These are phyloP conservation scores for Herpetotheres cachinnans DNA, from an alignment of 2,113 vertebrate genomes.

Conservation along the genomic window DNA sequence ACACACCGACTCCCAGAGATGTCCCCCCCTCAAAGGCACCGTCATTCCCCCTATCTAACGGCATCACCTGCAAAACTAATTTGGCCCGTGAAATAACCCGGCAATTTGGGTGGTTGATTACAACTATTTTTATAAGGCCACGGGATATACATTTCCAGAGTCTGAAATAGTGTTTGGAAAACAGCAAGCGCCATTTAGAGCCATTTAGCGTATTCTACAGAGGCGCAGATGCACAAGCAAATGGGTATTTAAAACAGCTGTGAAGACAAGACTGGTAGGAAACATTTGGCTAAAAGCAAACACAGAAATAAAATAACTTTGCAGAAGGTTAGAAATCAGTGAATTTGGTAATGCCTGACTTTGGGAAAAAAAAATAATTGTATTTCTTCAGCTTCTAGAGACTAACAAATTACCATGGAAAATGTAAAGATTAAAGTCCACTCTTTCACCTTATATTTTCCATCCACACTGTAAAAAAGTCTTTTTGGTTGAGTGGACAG, in stretches of 20 bases:
- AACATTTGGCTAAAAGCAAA: neutral
- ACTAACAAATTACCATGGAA: neutral
- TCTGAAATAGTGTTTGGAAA: neutral
- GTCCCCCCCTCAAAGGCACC: accelerated
- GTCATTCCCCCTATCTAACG: accelerated
- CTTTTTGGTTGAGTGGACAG: neutral
- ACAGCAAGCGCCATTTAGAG: neutral
- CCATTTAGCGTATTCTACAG: neutral
- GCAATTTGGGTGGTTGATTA: neutral
- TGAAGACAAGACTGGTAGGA: neutral
- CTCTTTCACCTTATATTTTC: neutral
- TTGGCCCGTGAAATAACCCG: neutral
- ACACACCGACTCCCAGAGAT: neutral
- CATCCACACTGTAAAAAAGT: neutral
- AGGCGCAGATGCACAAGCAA: neutral
- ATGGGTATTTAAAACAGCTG: conserved; percentile 49
- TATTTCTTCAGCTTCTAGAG: neutral
- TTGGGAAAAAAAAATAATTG: neutral
- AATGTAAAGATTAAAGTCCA: neutral
- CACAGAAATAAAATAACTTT: neutral
- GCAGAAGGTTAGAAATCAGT: neutral
- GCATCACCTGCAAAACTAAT: neutral
- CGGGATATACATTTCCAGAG: neutral
- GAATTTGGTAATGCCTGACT: neutral
- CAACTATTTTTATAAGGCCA: neutral